A percentile compares a stretch with the other conserved stretches of the same genome.
Evolutionary conservation across 2,888 invertebrate genomes (phyloP).

Genomic region (Salticus scenicus): DNA sequence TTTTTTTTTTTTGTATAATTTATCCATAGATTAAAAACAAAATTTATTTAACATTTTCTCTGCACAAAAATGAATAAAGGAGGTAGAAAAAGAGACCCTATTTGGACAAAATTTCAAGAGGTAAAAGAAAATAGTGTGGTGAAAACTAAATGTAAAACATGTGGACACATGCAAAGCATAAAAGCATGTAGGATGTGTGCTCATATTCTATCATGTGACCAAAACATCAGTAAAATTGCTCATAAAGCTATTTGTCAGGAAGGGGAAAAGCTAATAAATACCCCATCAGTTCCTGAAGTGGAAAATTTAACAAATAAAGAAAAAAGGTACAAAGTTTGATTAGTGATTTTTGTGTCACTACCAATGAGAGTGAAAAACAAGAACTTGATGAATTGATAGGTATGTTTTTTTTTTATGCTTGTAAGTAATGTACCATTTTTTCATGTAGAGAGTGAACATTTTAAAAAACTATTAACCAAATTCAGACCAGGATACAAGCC

Average conservation of each 20-base stretch:
- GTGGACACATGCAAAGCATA: not conserved
- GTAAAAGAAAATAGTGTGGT: not conserved
- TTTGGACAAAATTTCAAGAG: too few species aligned
- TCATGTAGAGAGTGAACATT: not conserved
- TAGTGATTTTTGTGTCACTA: not conserved
- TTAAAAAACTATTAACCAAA: not conserved
- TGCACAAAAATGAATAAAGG: too few species aligned
- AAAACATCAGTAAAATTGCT: not conserved
- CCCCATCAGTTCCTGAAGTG: not conserved
- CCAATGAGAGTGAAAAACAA: not conserved
- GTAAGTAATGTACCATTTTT: conserved; percentile 17
- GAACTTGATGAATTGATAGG: not conserved
- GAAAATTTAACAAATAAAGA: not conserved
- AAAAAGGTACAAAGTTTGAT: not conserved
- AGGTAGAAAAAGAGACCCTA: too few species aligned
- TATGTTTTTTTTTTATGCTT: conserved; percentile 2
- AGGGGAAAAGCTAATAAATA: not conserved
- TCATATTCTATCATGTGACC: not conserved
- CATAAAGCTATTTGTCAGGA: not conserved
- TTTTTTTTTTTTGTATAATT: too few species aligned
- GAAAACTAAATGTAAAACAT: not conserved
- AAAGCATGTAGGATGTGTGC: not conserved
- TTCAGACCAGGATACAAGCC: not conserved
- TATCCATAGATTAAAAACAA: too few species aligned
- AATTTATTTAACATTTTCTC: too few species aligned